These are phyloP conservation scores for Syngnathus acus DNA, from an alignment of 2,797 vertebrate genomes.

Conservation along the genomic window DNA sequence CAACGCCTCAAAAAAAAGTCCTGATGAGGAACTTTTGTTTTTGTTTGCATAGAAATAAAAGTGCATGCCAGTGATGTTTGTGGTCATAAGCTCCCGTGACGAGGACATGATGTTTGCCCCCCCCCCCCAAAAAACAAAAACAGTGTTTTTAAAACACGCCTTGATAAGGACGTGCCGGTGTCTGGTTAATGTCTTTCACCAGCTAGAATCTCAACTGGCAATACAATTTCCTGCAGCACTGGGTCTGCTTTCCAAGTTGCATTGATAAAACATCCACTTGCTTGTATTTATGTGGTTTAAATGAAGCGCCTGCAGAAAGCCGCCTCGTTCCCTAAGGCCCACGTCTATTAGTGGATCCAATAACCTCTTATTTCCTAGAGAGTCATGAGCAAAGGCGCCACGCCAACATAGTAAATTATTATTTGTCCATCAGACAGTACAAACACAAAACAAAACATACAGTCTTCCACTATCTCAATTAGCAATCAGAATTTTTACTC, in stretches of 20 bases:
- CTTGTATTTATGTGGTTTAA: neutral
- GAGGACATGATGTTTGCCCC: neutral
- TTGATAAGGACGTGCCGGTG: conserved; percentile 18
- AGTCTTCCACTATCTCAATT: no score
- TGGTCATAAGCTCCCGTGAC: neutral
- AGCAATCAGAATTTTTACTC: no score
- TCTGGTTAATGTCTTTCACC: neutral
- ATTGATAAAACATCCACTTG: neutral
- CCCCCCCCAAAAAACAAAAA: neutral
- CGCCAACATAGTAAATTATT: neutral
- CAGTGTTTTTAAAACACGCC: conserved; percentile 14
- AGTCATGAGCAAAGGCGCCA: neutral
- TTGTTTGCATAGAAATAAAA: neutral
- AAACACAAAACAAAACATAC: no score
- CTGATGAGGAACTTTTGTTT: neutral
- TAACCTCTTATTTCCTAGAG: neutral
- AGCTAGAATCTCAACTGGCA: conserved; percentile 2
- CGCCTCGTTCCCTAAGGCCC: neutral
- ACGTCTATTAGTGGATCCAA: neutral
- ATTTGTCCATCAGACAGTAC: neutral
- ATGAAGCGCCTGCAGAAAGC: neutral
- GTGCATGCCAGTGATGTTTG: neutral
- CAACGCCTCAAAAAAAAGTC: neutral
- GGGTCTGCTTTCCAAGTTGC: neutral
- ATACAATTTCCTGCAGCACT: conserved; percentile 15